Conservation (phyloP, 2,888 invertebrate species). For the Drosophila melanosoma region DNA sequence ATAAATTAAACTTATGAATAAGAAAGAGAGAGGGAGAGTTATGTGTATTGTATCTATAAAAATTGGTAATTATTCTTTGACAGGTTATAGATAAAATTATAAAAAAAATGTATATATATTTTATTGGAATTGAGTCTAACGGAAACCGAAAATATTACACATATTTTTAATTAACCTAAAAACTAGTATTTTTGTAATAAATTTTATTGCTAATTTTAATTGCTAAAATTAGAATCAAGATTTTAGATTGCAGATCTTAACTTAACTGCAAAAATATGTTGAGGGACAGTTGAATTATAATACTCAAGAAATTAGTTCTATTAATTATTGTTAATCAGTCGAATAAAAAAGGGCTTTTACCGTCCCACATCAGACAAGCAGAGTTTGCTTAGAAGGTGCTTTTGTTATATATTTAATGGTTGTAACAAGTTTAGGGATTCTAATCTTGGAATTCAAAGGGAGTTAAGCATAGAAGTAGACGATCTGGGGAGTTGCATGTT, state of each 20-base stretch:
- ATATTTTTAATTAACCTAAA: too few species aligned
- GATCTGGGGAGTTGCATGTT: constrained; percentile 10
- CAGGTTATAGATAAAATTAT: neutral
- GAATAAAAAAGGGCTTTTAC: neutral
- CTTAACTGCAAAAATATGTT: neutral
- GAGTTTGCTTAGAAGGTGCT: neutral
- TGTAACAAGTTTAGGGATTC: neutral
- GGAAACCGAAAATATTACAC: too few species aligned
- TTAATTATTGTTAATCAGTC: neutral
- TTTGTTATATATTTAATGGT: neutral
- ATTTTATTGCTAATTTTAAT: too few species aligned
- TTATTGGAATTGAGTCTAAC: too few species aligned
- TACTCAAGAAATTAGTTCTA: neutral
- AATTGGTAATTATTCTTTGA: neutral
- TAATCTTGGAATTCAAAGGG: neutral
- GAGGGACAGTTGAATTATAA: neutral
- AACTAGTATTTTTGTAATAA: too few species aligned
- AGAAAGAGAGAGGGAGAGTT: too few species aligned
- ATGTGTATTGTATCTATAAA: neutral
- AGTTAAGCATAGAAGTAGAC: neutral
- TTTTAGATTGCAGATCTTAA: neutral
- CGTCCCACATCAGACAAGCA: neutral
- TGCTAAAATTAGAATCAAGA: too few species aligned
- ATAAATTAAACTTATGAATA: too few species aligned
- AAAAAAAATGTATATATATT: neutral